Conservation (phyloP, 2,888 invertebrate species). For the Pyrocoelia pectoralis region DNA sequence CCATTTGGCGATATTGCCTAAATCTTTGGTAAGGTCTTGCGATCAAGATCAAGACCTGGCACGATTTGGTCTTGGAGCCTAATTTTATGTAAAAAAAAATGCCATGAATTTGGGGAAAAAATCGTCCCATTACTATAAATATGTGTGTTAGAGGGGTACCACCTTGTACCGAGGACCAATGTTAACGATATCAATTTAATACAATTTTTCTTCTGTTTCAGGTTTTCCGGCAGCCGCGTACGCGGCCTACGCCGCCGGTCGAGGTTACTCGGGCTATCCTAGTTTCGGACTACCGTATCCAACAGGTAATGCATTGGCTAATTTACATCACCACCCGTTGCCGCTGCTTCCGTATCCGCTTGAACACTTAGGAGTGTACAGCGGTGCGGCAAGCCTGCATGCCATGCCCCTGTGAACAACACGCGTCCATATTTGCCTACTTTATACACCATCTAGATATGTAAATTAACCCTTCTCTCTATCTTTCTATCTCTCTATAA, state of each 20-base stretch:
- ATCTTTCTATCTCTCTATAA: background rate
- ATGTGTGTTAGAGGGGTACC: too few species aligned
- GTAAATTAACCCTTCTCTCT: background rate
- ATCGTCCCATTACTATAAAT: too few species aligned
- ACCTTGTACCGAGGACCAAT: too few species aligned
- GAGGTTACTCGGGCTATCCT: slow-evolving; percentile 97
- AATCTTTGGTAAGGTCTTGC: too few species aligned
- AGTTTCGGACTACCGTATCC: slow-evolving; percentile 98
- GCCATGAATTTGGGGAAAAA: too few species aligned
- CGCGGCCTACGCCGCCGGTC: slow-evolving; percentile 95
- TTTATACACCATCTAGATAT: slow-evolving; percentile 36
- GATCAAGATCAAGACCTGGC: too few species aligned
- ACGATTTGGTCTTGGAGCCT: too few species aligned
- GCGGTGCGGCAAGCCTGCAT: slow-evolving; percentile 68
- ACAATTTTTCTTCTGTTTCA: slow-evolving; percentile 58
- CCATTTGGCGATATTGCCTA: too few species aligned
- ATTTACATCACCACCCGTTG: slow-evolving; percentile 75
- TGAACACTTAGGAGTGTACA: slow-evolving; percentile 67
- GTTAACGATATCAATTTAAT: background rate
- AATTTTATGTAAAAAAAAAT: too few species aligned
- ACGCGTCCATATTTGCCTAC: slow-evolving; percentile 42
- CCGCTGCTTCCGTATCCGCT: slow-evolving; percentile 73
- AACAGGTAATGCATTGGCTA: slow-evolving; percentile 91
- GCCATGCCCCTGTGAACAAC: slow-evolving; percentile 81
- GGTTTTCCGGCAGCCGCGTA: slow-evolving; percentile 95